phyloP scores from a whole-genome alignment of 2,113 vertebrate species.

The Turdus rufiventris region DNA sequence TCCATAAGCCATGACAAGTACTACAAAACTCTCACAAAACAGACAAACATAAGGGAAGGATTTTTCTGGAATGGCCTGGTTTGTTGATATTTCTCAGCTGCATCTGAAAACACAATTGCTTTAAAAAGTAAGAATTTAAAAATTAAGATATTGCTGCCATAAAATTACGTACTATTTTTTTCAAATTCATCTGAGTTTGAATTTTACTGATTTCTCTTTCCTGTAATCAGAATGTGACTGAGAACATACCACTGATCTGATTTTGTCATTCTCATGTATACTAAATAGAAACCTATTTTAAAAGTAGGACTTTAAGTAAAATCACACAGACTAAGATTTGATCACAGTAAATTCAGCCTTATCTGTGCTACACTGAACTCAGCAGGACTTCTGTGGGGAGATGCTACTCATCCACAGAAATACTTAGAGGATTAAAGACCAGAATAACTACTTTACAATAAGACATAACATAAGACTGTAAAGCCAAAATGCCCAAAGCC shows the following conservation, averaged over 20 bases:
- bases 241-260: background rate
- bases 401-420: background rate
- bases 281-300: background rate
- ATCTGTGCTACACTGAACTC: background rate
- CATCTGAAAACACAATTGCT: background rate
- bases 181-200: background rate
- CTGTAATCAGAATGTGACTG: background rate
- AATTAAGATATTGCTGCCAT: background rate
- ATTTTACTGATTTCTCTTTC: background rate
- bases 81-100: background rate
- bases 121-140: background rate
- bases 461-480: background rate
- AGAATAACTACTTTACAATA: background rate
- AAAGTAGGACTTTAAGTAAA: background rate
- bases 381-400: background rate
- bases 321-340: background rate
- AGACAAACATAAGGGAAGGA: background rate
- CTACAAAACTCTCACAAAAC: background rate
- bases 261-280: background rate
- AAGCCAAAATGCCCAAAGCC: background rate
- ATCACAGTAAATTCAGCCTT: background rate
- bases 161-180: background rate
- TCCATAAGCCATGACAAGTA: background rate
- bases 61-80: background rate
- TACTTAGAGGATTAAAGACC: background rate